phyloP scores from a whole-genome alignment of 2,113 vertebrate species.

The Struthio camelus region DNA sequence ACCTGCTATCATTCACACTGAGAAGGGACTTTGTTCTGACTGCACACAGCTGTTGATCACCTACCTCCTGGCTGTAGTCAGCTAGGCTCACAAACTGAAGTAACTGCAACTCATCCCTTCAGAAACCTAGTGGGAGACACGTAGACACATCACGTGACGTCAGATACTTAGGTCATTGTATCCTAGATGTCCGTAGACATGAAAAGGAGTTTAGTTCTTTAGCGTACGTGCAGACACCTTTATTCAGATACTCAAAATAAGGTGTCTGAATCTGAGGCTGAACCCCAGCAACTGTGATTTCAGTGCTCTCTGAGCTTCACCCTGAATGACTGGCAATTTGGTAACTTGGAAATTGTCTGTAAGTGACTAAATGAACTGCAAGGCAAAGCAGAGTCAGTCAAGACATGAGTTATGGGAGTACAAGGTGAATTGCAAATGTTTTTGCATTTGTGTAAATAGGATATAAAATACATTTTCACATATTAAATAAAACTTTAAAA shows the following conservation, averaged over 20 bases:
- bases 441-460: background rate
- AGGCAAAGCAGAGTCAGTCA: background rate
- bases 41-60: background rate
- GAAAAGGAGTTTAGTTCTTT: background rate
- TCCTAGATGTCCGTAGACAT: background rate
- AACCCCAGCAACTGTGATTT: background rate
- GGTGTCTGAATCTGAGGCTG: background rate
- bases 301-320: background rate
- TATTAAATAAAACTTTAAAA: constrained; percentile 23
- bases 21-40: background rate
- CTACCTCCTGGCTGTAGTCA: background rate
- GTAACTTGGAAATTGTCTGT: background rate
- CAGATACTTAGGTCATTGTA: background rate
- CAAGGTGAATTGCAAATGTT: background rate
- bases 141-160: background rate
- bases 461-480: background rate
- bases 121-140: background rate
- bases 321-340: background rate
- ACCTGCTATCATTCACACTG: rapidly evolving
- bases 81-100: background rate
- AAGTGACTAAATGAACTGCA: background rate
- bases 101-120: background rate
- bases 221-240: background rate
- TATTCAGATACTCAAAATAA: background rate
- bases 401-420: background rate